Conservation (phyloP, 2,797 vertebrate species). For the Tapera naevia region DNA sequence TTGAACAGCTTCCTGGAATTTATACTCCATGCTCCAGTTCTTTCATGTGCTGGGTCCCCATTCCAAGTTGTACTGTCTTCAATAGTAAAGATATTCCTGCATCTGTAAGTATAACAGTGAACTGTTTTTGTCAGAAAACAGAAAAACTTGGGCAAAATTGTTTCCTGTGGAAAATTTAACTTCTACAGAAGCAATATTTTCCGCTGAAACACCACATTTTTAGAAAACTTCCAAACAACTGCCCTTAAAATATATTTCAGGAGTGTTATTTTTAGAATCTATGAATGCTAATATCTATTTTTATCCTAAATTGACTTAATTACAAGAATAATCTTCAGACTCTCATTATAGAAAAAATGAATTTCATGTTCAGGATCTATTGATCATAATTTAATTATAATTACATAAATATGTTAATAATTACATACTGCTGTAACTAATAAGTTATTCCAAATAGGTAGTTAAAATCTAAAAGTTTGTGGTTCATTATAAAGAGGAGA, state of each 20-base stretch:
- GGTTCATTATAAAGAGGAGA: neutral
- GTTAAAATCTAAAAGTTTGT: neutral
- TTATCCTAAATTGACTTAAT: neutral
- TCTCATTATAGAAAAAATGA: neutral
- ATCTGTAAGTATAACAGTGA: constrained; percentile 11
- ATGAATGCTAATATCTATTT: neutral
- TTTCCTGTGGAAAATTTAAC: constrained; percentile 21
- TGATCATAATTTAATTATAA: neutral
- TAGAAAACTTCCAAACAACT: neutral
- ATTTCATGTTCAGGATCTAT: neutral
- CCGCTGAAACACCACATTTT: neutral
- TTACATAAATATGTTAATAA: neutral
- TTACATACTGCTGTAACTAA: neutral
- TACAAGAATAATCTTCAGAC: neutral
- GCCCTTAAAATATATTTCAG: neutral
- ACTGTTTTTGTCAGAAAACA: constrained; percentile 22
- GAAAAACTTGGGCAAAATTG: constrained; percentile 26
- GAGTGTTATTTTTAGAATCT: neutral
- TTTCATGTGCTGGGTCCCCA: neutral
- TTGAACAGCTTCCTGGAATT: constrained; percentile 26
- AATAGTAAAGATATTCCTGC: constrained; percentile 13
- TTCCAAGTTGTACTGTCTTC: constrained; percentile 10
- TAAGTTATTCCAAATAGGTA: neutral
- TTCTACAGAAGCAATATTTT: constrained; percentile 25
- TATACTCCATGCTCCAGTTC: neutral